Percentiles rank a stretch among this genome's conserved stretches.
Conservation (phyloP, 23 tunicate genomes). For the Trididemnum clinides region DNA sequence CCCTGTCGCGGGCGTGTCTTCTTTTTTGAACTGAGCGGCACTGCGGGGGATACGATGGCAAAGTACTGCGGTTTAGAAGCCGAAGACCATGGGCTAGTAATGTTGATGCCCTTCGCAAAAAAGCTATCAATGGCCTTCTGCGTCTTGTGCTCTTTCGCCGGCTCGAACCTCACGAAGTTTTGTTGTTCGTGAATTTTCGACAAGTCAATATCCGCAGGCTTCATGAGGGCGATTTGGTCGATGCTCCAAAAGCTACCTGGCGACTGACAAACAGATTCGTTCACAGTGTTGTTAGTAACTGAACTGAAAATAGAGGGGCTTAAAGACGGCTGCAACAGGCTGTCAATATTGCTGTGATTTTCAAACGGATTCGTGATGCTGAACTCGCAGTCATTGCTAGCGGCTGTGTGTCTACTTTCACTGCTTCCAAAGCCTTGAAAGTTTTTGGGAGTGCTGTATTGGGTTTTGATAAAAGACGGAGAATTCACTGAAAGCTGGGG, state of each 20-base stretch:
- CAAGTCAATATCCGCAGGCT: constrained; percentile 80
- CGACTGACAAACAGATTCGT: background rate
- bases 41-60: constrained; percentile 76
- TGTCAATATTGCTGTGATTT: constrained; percentile 65
- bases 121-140: constrained; percentile 88
- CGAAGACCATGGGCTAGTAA: constrained; percentile 73
- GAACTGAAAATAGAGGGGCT: constrained; percentile 80
- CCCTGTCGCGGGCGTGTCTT: background rate
- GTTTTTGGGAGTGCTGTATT: constrained; percentile 51
- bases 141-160: constrained; percentile 57
- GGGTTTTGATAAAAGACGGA: constrained; percentile 16
- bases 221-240: constrained; percentile 80
- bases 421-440: background rate
- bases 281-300: background rate
- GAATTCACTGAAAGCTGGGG: background rate
- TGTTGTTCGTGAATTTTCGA: constrained; percentile 80
- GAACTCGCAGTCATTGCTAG: constrained; percentile 36
- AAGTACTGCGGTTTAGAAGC: constrained; percentile 51
- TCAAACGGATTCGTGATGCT: constrained; percentile 89
- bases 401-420: background rate
- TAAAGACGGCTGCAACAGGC: constrained; percentile 74
- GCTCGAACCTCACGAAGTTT: constrained; percentile 62
- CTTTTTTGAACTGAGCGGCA: background rate
- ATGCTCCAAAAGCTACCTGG: constrained; percentile 83
- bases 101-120: constrained; percentile 61